Evolutionary conservation across 2,797 vertebrate species (phyloP).

Genomic region (Rhynchonycteris naso): DNA sequence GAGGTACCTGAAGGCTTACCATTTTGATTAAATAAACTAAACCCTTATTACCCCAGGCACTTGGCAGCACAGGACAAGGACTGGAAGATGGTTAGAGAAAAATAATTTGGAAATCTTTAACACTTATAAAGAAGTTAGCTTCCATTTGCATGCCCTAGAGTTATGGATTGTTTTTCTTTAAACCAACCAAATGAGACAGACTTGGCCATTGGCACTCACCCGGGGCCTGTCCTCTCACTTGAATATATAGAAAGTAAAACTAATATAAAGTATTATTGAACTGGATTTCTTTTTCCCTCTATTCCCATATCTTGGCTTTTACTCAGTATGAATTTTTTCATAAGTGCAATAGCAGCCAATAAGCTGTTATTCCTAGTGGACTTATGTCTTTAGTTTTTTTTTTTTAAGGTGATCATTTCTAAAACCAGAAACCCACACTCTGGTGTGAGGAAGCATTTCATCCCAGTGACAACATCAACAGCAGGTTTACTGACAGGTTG

Average conservation of each 20-base stretch:
- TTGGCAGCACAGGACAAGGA: background rate
- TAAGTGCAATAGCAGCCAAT: background rate
- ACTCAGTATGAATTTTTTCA: background rate
- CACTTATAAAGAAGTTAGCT: background rate
- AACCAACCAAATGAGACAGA: background rate
- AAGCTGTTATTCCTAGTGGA: background rate
- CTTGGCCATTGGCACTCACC: background rate
- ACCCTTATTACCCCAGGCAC: background rate
- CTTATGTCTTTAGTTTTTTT: background rate
- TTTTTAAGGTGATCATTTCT: background rate
- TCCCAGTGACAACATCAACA: background rate
- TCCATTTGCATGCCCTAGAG: background rate
- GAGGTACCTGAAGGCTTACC: background rate
- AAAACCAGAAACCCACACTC: background rate
- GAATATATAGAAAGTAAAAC: background rate
- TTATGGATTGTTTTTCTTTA: background rate
- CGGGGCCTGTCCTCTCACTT: background rate
- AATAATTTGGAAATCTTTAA: background rate
- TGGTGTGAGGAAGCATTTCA: background rate
- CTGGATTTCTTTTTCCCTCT: background rate
- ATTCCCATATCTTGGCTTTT: background rate
- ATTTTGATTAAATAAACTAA: background rate
- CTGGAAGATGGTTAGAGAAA: background rate
- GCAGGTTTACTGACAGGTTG: background rate
- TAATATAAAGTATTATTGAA: background rate